Evolutionary conservation across 2,888 invertebrate genomes (phyloP).

Genomic region (Eulithis prunata): DNA sequence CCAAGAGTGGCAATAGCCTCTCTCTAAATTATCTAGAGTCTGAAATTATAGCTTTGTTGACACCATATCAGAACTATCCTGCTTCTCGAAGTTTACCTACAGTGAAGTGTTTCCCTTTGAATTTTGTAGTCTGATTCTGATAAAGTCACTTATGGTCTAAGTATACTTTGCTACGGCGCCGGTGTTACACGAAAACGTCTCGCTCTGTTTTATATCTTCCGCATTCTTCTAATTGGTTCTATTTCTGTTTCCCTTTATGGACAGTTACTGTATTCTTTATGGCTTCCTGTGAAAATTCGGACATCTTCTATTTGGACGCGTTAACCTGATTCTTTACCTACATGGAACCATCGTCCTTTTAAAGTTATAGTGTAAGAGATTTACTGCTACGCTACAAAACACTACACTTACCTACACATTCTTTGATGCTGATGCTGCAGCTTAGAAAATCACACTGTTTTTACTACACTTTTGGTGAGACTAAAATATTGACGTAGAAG

Average conservation of each 20-base stretch:
- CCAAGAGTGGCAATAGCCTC: no score
- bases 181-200: constrained; percentile 41
- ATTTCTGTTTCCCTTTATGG: constrained; percentile 66
- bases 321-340: constrained; percentile 46
- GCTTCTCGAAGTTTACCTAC: neutral
- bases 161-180: neutral
- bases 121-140: neutral
- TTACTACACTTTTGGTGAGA: neutral
- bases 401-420: constrained; percentile 6
- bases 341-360: constrained; percentile 26
- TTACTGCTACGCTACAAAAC: constrained; percentile 17
- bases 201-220: constrained; percentile 73
- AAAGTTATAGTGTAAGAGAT: constrained; percentile 1
- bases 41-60: no score
- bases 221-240: constrained; percentile 69
- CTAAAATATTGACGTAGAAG: no score
- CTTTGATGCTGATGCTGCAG: constrained; percentile 9
- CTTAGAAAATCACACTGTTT: neutral
- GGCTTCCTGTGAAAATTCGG: constrained; percentile 58
- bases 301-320: constrained; percentile 37
- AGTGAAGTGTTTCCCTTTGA: no score
- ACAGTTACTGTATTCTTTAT: constrained; percentile 53
- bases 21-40: no score
- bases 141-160: neutral
- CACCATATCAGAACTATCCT: no score